Evolutionary conservation across 2,113 vertebrate genomes (phyloP).

Genomic region (Megaceryle maxima): DNA sequence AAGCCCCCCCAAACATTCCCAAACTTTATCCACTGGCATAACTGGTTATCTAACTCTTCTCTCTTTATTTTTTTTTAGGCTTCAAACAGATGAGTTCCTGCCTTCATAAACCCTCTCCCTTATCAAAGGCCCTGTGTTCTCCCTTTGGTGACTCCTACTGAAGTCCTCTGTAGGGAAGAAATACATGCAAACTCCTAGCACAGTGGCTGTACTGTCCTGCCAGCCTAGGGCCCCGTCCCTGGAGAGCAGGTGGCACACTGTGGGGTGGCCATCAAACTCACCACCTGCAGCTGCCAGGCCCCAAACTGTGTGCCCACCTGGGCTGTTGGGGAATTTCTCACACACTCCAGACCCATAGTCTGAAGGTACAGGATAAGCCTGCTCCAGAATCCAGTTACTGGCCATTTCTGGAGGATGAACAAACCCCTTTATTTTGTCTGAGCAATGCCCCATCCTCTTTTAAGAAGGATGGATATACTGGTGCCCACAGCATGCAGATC

Average conservation of each 20-base stretch:
- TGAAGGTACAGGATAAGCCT: neutral
- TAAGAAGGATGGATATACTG: neutral
- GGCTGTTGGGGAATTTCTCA: neutral
- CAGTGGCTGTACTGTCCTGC: neutral
- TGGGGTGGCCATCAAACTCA: neutral
- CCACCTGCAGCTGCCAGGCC: neutral
- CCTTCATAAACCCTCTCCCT: neutral
- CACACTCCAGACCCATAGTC: neutral
- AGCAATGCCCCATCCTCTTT: neutral
- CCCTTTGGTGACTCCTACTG: neutral
- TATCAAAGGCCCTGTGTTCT: neutral
- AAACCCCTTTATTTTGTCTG: neutral
- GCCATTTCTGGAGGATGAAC: neutral
- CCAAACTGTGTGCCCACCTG: fast-evolving
- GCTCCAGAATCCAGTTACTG: neutral
- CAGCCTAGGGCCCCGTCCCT: neutral
- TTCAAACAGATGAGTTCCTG: neutral
- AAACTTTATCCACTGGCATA: neutral
- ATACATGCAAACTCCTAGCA: fast-evolving
- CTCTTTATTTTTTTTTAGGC: neutral
- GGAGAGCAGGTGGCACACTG: neutral
- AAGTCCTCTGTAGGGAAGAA: neutral
- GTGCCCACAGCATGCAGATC: neutral
- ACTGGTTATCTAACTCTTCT: neutral
- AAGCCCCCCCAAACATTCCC: neutral